phyloP scores from a whole-genome alignment of 2,113 vertebrate species.

The Harpagus bidentatus region DNA sequence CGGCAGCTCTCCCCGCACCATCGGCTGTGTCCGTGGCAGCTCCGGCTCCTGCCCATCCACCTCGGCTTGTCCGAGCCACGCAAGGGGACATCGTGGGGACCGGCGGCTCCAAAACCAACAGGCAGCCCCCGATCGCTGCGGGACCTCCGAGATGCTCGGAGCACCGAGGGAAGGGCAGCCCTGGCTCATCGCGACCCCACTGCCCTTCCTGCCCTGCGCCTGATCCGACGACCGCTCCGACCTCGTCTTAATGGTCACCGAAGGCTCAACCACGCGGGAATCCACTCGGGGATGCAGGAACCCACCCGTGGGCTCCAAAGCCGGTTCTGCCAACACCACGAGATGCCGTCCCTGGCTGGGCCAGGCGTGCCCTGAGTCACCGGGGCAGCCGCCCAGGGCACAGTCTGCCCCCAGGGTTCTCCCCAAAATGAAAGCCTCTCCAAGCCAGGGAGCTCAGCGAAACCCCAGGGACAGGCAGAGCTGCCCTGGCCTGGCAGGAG shows the following conservation, averaged over 20 bases:
- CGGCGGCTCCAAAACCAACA: background rate
- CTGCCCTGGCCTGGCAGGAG: background rate
- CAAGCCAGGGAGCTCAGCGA: background rate
- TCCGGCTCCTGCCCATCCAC: background rate
- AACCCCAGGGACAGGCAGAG: background rate
- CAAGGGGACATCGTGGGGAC: rapidly evolving
- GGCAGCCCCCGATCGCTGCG: rapidly evolving
- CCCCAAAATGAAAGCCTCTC: background rate
- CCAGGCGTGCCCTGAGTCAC: background rate
- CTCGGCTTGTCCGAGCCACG: rapidly evolving
- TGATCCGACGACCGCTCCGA: rapidly evolving
- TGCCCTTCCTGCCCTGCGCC: rapidly evolving
- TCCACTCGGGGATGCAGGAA: rapidly evolving
- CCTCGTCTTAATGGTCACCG: rapidly evolving
- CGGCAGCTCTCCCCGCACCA: background rate
- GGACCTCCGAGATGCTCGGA: background rate
- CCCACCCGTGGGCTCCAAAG: background rate
- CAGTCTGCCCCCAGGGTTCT: rapidly evolving
- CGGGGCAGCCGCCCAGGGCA: background rate
- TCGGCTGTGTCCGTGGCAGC: rapidly evolving
- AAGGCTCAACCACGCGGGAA: rapidly evolving
- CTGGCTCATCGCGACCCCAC: rapidly evolving
- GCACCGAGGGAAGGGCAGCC: background rate
- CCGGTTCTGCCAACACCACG: rapidly evolving
- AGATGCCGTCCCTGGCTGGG: background rate